Evolutionary conservation across 1,140 invertebrate species (phyloP).

Genomic region (Ectropis grisescens): DNA sequence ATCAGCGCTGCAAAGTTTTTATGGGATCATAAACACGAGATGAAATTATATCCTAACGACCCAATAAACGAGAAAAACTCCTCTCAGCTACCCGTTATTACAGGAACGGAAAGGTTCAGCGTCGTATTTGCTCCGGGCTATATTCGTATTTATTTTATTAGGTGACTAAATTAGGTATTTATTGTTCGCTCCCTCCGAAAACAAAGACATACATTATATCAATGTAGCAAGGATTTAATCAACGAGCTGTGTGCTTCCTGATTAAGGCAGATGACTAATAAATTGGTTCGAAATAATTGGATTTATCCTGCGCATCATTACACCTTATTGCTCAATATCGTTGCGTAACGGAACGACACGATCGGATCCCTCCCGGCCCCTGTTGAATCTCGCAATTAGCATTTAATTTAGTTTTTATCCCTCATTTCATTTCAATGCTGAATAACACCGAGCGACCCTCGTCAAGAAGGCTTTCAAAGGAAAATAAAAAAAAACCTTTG

Average conservation of each 20-base stretch:
- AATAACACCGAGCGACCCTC: constrained; percentile 39
- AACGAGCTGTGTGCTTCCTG: no score
- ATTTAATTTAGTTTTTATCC: constrained; percentile 52
- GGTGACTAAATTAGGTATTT: constrained; percentile 8
- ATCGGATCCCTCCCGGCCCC: constrained; percentile 18
- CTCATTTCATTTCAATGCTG: constrained; percentile 38
- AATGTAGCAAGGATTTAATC: no score
- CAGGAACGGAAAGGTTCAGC: constrained; percentile 32
- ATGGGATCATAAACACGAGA: constrained; percentile 53
- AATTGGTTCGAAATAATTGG: constrained; percentile 11
- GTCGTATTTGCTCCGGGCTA: constrained; percentile 24
- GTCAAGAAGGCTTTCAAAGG: constrained; percentile 31
- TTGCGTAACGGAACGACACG: constrained; percentile 12
- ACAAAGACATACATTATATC: no score
- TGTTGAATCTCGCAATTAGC: constrained; percentile 40
- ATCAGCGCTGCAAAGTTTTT: constrained; percentile 55
- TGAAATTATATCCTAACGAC: constrained; percentile 63
- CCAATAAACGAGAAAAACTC: constrained; percentile 57
- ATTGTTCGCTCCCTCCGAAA: constrained; percentile 4
- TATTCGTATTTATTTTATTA: constrained; percentile 32
- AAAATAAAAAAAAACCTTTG: constrained; percentile 34
- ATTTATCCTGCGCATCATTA: constrained; percentile 17
- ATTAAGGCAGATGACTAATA: no score
- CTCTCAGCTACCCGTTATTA: constrained; percentile 40
- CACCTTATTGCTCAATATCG: constrained; percentile 19